Percentiles rank a stretch among this genome's conserved stretches.
phyloP scores from a whole-genome alignment of 2,888 invertebrate genomes.

The Tipula lateralis region DNA sequence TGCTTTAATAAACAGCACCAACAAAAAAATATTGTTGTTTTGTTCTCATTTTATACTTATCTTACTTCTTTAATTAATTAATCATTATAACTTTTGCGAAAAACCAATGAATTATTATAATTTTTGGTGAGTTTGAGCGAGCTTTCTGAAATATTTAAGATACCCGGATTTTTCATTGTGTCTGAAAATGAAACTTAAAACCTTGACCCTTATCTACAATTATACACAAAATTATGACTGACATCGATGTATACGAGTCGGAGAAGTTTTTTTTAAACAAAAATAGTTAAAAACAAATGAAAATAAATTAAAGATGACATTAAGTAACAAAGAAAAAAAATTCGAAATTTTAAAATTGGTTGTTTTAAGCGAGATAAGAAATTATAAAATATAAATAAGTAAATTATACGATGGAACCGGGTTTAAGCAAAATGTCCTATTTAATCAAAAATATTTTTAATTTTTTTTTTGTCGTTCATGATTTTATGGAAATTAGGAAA shows the following conservation, averaged over 20 bases:
- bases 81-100: background rate
- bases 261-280: too few species aligned
- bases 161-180: background rate
- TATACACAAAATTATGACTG: background rate
- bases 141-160: background rate
- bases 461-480: background rate
- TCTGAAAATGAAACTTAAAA: background rate
- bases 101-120: constrained; percentile 2
- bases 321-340: background rate
- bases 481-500: background rate
- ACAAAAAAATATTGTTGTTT: background rate
- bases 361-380: background rate
- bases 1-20: background rate
- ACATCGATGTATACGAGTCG: background rate
- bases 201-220: background rate
- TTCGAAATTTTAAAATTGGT: background rate
- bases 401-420: background rate
- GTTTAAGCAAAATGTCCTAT: background rate
- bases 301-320: background rate
- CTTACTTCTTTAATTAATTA: background rate
- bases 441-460: background rate
- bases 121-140: background rate
- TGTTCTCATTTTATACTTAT: background rate
- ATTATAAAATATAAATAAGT: background rate
- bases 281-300: background rate